Percentiles rank a stretch among this genome's conserved stretches.
phyloP scores from a whole-genome alignment of 92 coral and sea anemone species.

The Phenganax marumi region DNA sequence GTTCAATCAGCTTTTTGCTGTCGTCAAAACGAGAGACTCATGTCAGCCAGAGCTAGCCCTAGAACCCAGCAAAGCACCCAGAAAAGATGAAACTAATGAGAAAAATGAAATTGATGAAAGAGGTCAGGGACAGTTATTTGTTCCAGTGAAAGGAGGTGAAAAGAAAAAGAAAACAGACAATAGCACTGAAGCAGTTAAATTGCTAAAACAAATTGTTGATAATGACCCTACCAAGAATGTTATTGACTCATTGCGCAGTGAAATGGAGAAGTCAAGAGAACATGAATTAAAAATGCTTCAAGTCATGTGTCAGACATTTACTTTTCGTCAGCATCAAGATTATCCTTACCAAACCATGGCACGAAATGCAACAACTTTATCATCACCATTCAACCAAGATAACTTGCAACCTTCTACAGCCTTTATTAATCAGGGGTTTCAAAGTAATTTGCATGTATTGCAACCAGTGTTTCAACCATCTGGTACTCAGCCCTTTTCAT shows the following conservation, averaged over 20 bases:
- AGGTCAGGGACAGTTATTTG: constrained; percentile 3
- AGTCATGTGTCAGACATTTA: background rate
- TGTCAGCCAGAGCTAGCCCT: constrained; percentile 20
- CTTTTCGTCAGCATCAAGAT: background rate
- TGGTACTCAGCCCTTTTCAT: background rate
- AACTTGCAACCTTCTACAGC: background rate
- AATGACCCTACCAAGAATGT: constrained; percentile 13
- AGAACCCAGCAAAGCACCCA: constrained; percentile 8
- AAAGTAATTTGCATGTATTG: constrained; percentile 26
- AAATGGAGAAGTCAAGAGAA: constrained; percentile 25
- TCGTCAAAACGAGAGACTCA: constrained; percentile 21
- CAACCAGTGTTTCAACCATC: background rate
- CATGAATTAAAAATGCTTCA: constrained; percentile 14
- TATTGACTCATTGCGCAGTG: background rate
- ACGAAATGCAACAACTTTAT: background rate
- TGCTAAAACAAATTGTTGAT: constrained; percentile 2
- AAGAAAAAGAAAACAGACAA: background rate
- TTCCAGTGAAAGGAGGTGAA: constrained; percentile 17
- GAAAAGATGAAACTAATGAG: background rate
- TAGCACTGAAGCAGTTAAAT: background rate
- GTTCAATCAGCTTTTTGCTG: constrained; percentile 1
- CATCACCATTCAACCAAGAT: background rate
- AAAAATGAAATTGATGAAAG: background rate
- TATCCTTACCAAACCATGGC: background rate
- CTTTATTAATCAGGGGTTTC: constrained; percentile 16